Base-by-base conservation (phyloP, 2,797 vertebrate species). In the Coccyzus lansbergi region DNA sequence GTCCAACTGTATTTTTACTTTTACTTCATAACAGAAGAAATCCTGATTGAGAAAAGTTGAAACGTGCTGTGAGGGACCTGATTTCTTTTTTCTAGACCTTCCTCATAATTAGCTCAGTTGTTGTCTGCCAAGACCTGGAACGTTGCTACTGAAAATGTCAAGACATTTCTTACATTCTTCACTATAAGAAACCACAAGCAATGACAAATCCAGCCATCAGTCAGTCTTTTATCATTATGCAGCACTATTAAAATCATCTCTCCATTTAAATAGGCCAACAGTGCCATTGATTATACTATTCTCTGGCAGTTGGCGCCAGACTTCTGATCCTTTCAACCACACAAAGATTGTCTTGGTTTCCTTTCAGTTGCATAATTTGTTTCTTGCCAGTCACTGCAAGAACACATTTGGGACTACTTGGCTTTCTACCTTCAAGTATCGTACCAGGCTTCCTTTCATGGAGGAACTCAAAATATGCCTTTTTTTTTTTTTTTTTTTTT, bases 171-270 rank as follows among this genome's bases (percentile, higher is more conserved):
- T 82, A 38, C 9, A 8, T 46, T 94, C 28, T 55, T 86, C 62
- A 24, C 26, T 34, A 31, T n/a, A 53, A 88, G 76, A 94, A 95
- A 93, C 92, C 88, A 91, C 91, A 92, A 83, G 59, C 2, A 21
- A 58, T 31, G 48, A 63, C 53, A 93, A 93, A 86, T 58, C 44
- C 67, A 91, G 21, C n/a, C 40, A 34, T 77, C 85, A 86, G 51
- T 42, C 92, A 88, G 59, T 91, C 76, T 92, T 94, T 56, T 60
- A 20, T 86, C 65, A 44, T 94, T 87, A 74, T 91, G 67, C 55
- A 88, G 33, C 76, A 93, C 83, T 90, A 94, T 82, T 86, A 83
- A 94, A 92, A 94, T 75, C 8, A 52, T 49, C 74, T 89, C 72
- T 86, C 60, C 33, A 25, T 91, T 78, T 88, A 2, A 5, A 91